phyloP scores from a whole-genome alignment of 2,888 invertebrate species.

The Sphaerophoria taeniata region DNA sequence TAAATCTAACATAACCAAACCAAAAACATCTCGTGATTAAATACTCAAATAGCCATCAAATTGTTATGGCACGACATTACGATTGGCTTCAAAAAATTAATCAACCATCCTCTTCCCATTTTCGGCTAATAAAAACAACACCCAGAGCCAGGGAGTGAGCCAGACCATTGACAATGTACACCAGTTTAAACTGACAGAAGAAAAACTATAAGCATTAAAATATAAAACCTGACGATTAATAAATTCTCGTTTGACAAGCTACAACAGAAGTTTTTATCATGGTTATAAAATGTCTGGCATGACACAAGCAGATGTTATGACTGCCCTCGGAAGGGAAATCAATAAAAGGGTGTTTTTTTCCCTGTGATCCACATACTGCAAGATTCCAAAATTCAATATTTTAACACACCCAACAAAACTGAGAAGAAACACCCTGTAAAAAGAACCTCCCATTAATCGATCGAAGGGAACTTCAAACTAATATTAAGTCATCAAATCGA shows the following conservation, averaged over 20 bases:
- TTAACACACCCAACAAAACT: neutral
- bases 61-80: neutral
- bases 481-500: conserved; percentile 68
- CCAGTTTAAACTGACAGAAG: conserved; percentile 4
- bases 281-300: conserved; percentile 28
- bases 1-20: too few relatives aligned
- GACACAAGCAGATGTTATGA: conserved; percentile 23
- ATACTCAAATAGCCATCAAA: neutral
- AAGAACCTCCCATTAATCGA: conserved; percentile 10
- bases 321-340: neutral
- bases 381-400: neutral
- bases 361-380: neutral
- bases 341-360: neutral
- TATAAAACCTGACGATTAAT: conserved; percentile 34
- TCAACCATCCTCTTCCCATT: neutral
- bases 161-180: conserved; percentile 5
- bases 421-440: neutral
- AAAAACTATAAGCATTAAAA: conserved; percentile 33
- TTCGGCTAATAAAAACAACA: neutral
- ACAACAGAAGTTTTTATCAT: conserved; percentile 49
- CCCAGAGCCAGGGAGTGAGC: too few relatives aligned
- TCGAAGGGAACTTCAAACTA: conserved; percentile 48
- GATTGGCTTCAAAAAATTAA: conserved; percentile 3
- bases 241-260: conserved; percentile 67
- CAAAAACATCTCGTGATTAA: neutral